A percentile compares a stretch with the other conserved stretches of the same genome.
phyloP scores from a whole-genome alignment of 1,140 invertebrate species.

The Calycopis cecrops region DNA sequence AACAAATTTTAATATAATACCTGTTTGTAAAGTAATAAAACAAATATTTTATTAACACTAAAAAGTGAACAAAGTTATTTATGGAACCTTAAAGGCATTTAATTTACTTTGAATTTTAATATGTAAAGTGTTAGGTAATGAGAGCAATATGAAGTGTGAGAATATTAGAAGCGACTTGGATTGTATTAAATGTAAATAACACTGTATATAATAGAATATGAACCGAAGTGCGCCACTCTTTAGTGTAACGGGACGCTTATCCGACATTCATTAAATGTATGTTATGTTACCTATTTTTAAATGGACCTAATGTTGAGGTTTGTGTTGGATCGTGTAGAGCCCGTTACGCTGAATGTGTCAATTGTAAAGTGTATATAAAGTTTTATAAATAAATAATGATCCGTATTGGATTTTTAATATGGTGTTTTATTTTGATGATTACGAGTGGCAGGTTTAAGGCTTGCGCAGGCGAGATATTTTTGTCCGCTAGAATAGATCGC shows the following conservation, averaged over 20 bases:
- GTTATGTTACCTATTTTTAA: conserved; percentile 27
- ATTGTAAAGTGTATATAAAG: conserved; percentile 72
- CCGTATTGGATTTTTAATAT: conserved; percentile 65
- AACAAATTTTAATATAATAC: too few species aligned
- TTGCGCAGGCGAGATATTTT: too few species aligned
- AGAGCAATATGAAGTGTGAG: conserved; percentile 5
- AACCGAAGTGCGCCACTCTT: conserved; percentile 1
- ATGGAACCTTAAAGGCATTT: conserved; percentile 10
- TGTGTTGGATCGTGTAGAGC: conserved; percentile 31
- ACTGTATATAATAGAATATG: conserved; percentile 4
- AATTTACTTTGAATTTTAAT: conserved; percentile 10
- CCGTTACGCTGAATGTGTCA: conserved; percentile 53
- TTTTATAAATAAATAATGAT: conserved; percentile 72
- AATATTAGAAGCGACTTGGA: neutral
- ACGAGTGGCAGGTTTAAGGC: too few species aligned
- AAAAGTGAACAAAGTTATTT: conserved; percentile 9
- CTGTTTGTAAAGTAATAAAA: neutral
- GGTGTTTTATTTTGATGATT: conserved; percentile 43
- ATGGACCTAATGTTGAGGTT: conserved; percentile 24
- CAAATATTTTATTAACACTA: neutral
- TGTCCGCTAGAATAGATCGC: too few species aligned
- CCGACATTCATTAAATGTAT: conserved; percentile 21
- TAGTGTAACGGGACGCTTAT: conserved; percentile 8
- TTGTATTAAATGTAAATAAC: conserved; percentile 7
- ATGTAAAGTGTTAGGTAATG: conserved; percentile 1